Evolutionary conservation across 23 tunicate genomes (phyloP).

Genomic region (Halocynthia aurantium): DNA sequence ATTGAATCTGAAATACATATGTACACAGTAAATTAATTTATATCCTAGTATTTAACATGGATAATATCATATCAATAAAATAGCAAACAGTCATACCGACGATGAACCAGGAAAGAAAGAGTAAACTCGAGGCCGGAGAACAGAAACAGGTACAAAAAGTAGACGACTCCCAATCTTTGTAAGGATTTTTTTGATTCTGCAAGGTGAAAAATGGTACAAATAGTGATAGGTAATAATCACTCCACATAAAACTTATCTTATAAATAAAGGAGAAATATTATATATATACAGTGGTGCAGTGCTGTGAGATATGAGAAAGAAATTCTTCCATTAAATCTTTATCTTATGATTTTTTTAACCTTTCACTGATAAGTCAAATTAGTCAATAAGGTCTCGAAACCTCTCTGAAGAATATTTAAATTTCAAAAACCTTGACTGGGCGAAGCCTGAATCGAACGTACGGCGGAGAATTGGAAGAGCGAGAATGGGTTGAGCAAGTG

Average conservation of each 20-base stretch:
- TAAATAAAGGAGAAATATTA: too few species aligned
- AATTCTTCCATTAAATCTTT: too few species aligned
- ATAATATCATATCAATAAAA: not conserved
- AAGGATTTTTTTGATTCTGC: conserved; percentile 19
- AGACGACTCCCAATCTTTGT: conserved; percentile 49
- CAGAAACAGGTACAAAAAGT: conserved; percentile 78
- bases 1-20: conserved; percentile 32
- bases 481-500: conserved; percentile 74
- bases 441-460: conserved; percentile 32
- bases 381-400: too few species aligned
- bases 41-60: not conserved
- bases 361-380: too few species aligned
- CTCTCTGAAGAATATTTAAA: not conserved
- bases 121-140: conserved; percentile 97
- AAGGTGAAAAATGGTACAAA: not conserved
- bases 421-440: conserved; percentile 8
- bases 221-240: not conserved
- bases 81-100: conserved; percentile 31
- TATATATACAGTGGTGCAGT: too few species aligned
- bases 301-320: too few species aligned
- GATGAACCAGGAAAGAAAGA: conserved; percentile 71
- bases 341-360: too few species aligned
- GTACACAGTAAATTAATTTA: not conserved
- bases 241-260: not conserved
- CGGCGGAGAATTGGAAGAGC: conserved; percentile 70